phyloP scores from a whole-genome alignment of 30 jellyfish, hydroid and myxozoan genomes.

The Aurelia aurita region DNA sequence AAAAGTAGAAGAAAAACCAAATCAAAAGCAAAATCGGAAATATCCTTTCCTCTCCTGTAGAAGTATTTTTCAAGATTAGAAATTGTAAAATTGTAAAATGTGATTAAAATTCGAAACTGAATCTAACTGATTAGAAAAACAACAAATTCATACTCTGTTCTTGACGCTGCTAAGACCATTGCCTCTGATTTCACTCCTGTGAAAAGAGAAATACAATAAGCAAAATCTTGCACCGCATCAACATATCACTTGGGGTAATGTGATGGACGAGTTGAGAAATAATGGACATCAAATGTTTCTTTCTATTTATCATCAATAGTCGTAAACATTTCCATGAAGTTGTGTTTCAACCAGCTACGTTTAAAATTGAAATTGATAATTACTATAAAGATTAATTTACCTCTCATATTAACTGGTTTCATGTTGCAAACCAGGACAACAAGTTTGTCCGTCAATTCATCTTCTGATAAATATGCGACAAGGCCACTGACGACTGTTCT shows the following conservation, averaged over 20 bases:
- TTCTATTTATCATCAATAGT: too few relatives aligned
- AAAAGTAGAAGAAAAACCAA: too few relatives aligned
- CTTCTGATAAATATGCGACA: constrained; percentile 64
- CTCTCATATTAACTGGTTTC: constrained; percentile 97
- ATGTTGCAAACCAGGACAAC: constrained; percentile 86
- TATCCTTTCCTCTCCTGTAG: too few relatives aligned
- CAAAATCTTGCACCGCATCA: not conserved
- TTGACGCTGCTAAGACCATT: constrained; percentile 95
- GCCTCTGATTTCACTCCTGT: constrained; percentile 95
- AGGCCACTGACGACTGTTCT: constrained; percentile 96
- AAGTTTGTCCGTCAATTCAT: constrained; percentile 64
- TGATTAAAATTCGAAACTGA: too few relatives aligned
- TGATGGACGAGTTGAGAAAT: too few relatives aligned
- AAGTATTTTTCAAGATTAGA: too few relatives aligned
- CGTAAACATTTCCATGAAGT: too few relatives aligned
- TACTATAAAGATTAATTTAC: constrained; percentile 21
- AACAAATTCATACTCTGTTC: constrained; percentile 76
- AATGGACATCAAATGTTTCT: too few relatives aligned
- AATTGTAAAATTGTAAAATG: too few relatives aligned
- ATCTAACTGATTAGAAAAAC: too few relatives aligned
- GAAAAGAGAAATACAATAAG: not conserved
- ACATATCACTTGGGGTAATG: not conserved
- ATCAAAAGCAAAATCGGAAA: too few relatives aligned
- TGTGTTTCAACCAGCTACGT: too few relatives aligned
- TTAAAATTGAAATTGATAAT: not conserved